Conservation (phyloP, 37 sponge, comb jelly and placozoan genomes). For the Halichondria panicea region DNA sequence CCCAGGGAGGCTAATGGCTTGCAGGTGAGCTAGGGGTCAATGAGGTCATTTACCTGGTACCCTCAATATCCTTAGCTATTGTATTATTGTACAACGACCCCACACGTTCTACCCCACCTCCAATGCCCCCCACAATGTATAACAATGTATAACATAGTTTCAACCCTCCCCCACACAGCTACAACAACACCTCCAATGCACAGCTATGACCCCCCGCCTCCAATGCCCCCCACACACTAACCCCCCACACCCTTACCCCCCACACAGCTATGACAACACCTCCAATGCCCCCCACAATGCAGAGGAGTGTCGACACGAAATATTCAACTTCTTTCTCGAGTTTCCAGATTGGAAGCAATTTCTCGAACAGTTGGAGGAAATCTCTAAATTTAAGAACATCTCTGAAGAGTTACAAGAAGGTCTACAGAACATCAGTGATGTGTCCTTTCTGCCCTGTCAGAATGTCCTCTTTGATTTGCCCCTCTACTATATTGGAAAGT, state of each 20-base stretch:
- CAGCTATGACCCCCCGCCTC: too few species aligned
- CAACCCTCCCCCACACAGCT: too few species aligned
- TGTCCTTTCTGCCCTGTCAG: conserved; percentile 8
- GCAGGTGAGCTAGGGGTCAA: neutral
- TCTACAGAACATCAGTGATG: neutral
- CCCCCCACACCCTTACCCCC: too few species aligned
- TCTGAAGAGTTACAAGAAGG: too few species aligned
- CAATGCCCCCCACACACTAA: conserved; percentile 7
- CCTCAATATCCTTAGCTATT: too few species aligned
- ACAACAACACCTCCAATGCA: too few species aligned
- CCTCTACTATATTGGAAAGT: conserved; percentile 56
- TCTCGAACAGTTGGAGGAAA: neutral
- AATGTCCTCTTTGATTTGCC: conserved; percentile 57
- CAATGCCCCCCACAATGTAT: neutral
- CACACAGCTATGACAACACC: neutral
- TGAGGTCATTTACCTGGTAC: too few species aligned
- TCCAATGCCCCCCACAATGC: neutral
- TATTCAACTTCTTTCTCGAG: conserved; percentile 28
- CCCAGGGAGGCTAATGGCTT: conserved; percentile 17
- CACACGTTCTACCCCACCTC: neutral
- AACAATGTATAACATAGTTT: too few species aligned
- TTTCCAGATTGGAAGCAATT: neutral
- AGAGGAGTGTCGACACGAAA: conserved; percentile 10
- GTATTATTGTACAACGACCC: too few species aligned
- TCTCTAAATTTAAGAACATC: neutral